Percentiles rank a stretch among this genome's conserved stretches.
Conservation (phyloP, 2,797 vertebrate genomes). For the Selene dorsalis region DNA sequence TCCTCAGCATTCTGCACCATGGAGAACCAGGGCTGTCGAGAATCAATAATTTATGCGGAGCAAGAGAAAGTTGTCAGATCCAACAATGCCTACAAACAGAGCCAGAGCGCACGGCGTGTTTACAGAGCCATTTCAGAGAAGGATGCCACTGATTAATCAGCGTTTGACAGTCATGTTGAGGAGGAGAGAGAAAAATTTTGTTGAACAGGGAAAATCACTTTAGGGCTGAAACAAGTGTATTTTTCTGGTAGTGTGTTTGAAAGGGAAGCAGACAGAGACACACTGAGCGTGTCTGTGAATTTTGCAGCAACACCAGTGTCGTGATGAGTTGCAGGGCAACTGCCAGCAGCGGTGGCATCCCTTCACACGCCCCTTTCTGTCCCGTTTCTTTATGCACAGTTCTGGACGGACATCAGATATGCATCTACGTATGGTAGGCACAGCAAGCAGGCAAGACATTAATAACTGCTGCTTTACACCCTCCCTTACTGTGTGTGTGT, state of each 20-base stretch:
- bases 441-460: constrained; percentile 29
- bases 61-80: constrained; percentile 76
- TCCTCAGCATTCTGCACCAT: constrained; percentile 65
- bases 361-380: constrained; percentile 57
- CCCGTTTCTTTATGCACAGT: constrained; percentile 39
- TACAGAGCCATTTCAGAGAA: constrained; percentile 60
- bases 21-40: constrained; percentile 54
- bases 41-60: constrained; percentile 81
- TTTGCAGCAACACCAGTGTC: constrained; percentile 33
- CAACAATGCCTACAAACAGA: constrained; percentile 69
- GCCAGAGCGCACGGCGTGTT: constrained; percentile 57
- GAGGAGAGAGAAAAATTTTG: constrained; percentile 30
- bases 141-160: constrained; percentile 69
- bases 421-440: constrained; percentile 26
- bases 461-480: constrained; percentile 32
- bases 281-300: constrained; percentile 27
- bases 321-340: constrained; percentile 40
- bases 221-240: constrained; percentile 33
- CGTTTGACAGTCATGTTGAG: constrained; percentile 60
- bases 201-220: constrained; percentile 50
- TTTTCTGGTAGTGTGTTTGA: constrained; percentile 42
- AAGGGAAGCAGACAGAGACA: constrained; percentile 18
- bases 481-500: neutral
- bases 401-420: constrained; percentile 48
- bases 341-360: constrained; percentile 61